Evolutionary conservation across 2,113 vertebrate species (phyloP).

Genomic region (Oryzias woworae): DNA sequence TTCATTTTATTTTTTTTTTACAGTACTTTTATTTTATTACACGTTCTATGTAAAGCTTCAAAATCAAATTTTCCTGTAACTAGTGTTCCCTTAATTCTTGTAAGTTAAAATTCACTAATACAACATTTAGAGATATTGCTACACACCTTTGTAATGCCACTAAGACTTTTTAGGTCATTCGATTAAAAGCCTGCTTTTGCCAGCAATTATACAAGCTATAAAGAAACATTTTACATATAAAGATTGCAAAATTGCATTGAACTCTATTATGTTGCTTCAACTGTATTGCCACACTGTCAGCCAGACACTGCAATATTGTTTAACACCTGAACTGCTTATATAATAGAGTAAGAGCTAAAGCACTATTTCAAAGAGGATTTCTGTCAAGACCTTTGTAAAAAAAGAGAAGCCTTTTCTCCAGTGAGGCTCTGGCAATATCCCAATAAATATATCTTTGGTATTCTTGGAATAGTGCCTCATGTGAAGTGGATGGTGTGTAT

Average conservation of each 20-base stretch:
- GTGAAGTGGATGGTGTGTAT: constrained; percentile 40
- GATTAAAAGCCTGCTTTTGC: constrained; percentile 14
- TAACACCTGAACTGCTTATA: not conserved
- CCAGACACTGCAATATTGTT: constrained; percentile 12
- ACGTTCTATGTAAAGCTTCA: no score
- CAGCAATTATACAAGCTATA: constrained; percentile 14
- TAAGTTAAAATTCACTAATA: no score
- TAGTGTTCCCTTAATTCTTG: no score
- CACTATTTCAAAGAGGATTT: constrained; percentile 9
- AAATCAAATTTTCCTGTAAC: no score
- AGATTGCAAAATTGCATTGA: constrained; percentile 27
- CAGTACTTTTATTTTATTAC: no score
- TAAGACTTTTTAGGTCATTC: constrained; percentile 35
- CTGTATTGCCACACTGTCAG: constrained; percentile 24
- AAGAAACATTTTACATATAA: constrained; percentile 18
- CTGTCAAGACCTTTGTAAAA: constrained; percentile 22
- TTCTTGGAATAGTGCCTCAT: constrained; percentile 28
- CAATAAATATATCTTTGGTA: constrained; percentile 29
- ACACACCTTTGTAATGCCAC: not conserved
- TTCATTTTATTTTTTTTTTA: not conserved
- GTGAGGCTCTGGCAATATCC: constrained; percentile 12
- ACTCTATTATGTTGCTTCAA: constrained; percentile 21
- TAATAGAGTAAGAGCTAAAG: constrained; percentile 2
- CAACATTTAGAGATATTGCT: no score
- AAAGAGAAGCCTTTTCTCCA: not conserved